A percentile compares a stretch with the other conserved stretches of the same genome.
These are phyloP conservation scores for Enteromius argenteus DNA, from an alignment of 2,797 vertebrate species.

Conservation along the genomic window DNA sequence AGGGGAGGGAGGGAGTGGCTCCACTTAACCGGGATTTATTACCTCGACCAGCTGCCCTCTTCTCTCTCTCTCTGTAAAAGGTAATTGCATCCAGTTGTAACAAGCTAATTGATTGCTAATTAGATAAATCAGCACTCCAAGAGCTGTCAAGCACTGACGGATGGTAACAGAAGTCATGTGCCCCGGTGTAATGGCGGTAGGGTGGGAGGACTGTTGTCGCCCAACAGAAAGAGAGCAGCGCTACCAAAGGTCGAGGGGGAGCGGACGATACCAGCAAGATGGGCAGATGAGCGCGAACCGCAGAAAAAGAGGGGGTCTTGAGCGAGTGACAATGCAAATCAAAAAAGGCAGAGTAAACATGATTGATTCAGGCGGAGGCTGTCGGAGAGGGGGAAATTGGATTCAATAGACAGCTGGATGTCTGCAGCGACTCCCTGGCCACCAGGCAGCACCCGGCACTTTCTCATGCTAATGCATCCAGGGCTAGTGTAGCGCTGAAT, in stretches of 20 bases:
- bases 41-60: conserved; percentile 93
- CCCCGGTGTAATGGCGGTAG: conserved; percentile 55
- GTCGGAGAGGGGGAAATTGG: conserved; percentile 86
- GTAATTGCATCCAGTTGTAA: conserved; percentile 99
- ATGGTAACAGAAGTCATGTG: conserved; percentile 85
- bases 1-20: conserved; percentile 48
- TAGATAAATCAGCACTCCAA: conserved; percentile 97
- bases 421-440: conserved; percentile 83
- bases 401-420: conserved; percentile 87
- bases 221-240: conserved; percentile 46
- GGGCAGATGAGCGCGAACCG: conserved; percentile 47
- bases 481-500: conserved; percentile 77
- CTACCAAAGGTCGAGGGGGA: conserved; percentile 42
- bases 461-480: conserved; percentile 95
- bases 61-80: conserved; percentile 94
- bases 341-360: conserved; percentile 84
- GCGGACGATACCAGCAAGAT: conserved; percentile 36
- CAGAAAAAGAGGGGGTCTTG: conserved; percentile 36
- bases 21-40: conserved; percentile 90
- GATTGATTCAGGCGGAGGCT: conserved; percentile 87
- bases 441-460: conserved; percentile 83
- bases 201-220: conserved; percentile 9
- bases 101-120: conserved; percentile 99
- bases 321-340: conserved; percentile 75
- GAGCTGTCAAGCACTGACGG: conserved; percentile 92